Base-by-base conservation (phyloP, 2,888 invertebrate genomes). In the Hybos culiciformis region DNA sequence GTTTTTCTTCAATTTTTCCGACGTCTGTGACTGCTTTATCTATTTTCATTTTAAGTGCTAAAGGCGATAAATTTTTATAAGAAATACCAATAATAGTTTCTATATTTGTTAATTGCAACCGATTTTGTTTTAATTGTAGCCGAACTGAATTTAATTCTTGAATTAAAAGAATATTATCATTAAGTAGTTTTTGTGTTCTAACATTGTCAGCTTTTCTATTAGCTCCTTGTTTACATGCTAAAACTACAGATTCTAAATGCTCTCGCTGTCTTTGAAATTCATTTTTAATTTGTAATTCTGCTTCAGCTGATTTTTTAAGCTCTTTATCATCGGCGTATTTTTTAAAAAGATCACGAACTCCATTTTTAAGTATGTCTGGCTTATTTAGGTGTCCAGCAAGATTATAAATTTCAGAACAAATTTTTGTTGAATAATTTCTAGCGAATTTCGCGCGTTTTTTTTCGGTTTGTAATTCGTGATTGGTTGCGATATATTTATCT, bases 261-360 rank as follows among this genome's bases (percentile, higher is more conserved):
- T 83, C 82, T 29, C 88, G 70, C 58, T 92, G 91, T 1, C 86
- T 72, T 50, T 81, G 71, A 55, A 86, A 82, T 62, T 85, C 85
- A 18, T 75, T 73, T 18, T 79, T 77, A 0, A 80, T 79, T 50
- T 82, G 79, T n/a, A 75, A 72, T 48, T 83, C 83, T 5, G 78
- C 76, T 8, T 74, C 69, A 19, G 78, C 77, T 39, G 73, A 74
- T 3, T 77, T 72, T 41, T 75, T 71, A 44, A 84, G 77, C 52
- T 79, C 77, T 39, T 78, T 74, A 50, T 79, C 78, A 40, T 75
- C 77, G 43, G 80, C 78, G 57, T 84, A 84, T 53, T 78, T 78
- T 17, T 61, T 55, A 47, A 57, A 64, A 1, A 67, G 51, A 6
- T 52, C 51, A 21, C 51, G 54, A 1, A 67, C 57, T 1, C 62